A percentile compares a stretch with the other conserved stretches of the same genome.
Conservation (phyloP, 2,888 invertebrate genomes). For the Tethea ocularis region DNA sequence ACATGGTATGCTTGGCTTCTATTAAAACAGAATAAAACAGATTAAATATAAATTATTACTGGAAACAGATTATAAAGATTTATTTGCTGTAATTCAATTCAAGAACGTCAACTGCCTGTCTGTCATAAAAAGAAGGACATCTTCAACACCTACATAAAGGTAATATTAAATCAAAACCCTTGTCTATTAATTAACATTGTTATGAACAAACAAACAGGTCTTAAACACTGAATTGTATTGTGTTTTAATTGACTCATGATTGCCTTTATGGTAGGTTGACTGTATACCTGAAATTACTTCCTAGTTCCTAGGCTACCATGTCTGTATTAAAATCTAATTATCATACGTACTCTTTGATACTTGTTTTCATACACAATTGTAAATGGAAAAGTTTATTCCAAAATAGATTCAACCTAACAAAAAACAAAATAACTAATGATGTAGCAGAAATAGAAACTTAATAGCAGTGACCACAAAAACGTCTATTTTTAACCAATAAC, state of each 20-base stretch:
- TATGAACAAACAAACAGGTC: not conserved
- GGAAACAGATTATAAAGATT: not conserved
- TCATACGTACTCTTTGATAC: not conserved
- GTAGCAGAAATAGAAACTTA: not conserved
- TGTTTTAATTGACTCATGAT: constrained; percentile 43
- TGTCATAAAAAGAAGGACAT: not conserved
- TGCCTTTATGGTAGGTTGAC: constrained; percentile 25
- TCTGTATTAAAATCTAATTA: constrained; percentile 5
- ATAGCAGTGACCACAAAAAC: not conserved
- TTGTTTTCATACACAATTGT: not conserved
- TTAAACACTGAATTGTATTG: constrained; percentile 34
- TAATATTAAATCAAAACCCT: not conserved
- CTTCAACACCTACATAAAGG: not conserved
- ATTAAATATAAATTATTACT: not conserved
- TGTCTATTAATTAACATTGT: not conserved
- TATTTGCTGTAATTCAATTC: not conserved
- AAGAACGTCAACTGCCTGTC: not conserved
- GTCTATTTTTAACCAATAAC: not conserved
- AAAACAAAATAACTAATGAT: not conserved
- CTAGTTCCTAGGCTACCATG: constrained; percentile 5
- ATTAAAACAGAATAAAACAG: not conserved
- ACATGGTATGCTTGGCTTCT: not conserved
- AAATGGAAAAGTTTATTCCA: not conserved
- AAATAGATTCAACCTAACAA: not conserved
- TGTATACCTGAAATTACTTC: constrained; percentile 16